Conservation (phyloP, 1,140 invertebrate genomes). For the Drosophila navojoa region DNA sequence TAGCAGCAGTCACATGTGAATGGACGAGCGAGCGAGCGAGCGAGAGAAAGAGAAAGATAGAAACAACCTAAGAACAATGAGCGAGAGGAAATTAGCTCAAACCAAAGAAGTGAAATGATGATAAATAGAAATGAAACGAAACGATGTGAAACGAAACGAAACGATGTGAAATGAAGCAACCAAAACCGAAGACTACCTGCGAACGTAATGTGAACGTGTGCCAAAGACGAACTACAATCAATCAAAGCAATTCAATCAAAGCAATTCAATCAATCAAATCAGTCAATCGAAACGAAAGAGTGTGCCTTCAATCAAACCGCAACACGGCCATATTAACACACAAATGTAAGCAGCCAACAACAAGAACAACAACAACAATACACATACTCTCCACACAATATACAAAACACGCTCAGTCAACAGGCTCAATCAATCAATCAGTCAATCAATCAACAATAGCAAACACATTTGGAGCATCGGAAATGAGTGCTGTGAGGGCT, state of each 20-base stretch:
- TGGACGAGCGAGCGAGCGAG: background rate
- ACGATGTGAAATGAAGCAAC: conserved; percentile 31
- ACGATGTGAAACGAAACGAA: conserved; percentile 8
- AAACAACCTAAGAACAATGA: background rate
- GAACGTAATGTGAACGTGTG: conserved; percentile 53
- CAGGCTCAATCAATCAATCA: conserved; percentile 15
- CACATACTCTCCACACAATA: conserved; percentile 2
- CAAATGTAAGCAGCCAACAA: conserved; percentile 48
- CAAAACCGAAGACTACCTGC: conserved; percentile 48
- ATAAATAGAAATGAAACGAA: conserved; percentile 32
- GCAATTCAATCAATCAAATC: background rate
- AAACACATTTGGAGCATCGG: conserved; percentile 16
- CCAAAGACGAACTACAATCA: conserved; percentile 63
- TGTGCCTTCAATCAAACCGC: conserved; percentile 11
- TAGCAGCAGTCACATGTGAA: conserved; percentile 86
- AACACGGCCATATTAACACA: conserved; percentile 32
- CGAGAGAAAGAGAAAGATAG: conserved; percentile 2
- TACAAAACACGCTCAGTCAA: conserved; percentile 35
- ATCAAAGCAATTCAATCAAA: conserved; percentile 14
- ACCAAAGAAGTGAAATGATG: conserved; percentile 44
- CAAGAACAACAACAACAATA: conserved; percentile 16
- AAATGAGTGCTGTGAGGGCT: conserved; percentile 56
- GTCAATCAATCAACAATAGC: conserved; percentile 22
- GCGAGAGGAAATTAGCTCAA: conserved; percentile 9
- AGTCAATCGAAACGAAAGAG: no score